phyloP scores from a whole-genome alignment of 1,140 invertebrate species.

The Drosophila parabipectinata region DNA sequence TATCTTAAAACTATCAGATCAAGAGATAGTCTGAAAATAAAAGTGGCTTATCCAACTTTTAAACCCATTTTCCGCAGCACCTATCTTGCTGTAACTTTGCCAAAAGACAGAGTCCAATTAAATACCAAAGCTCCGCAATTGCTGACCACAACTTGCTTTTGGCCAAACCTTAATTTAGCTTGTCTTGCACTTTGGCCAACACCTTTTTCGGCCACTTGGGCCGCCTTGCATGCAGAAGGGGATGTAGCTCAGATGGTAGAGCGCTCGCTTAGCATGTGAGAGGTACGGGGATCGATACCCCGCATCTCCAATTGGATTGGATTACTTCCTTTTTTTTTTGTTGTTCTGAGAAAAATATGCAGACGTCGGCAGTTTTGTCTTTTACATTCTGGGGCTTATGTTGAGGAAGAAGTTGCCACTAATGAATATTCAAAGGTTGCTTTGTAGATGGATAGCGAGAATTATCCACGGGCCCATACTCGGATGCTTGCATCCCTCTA shows the following conservation, averaged over 20 bases:
- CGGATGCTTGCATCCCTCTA: conserved; percentile 13
- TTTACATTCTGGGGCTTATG: conserved; percentile 47
- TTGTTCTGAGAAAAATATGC: conserved; percentile 49
- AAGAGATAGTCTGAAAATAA: background rate
- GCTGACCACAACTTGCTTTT: conserved; percentile 36
- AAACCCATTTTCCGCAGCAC: background rate
- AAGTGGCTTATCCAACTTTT: background rate
- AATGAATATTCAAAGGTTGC: conserved; percentile 80
- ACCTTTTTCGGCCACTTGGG: conserved; percentile 45
- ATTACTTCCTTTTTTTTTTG: conserved; percentile 51
- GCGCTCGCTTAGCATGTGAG: conserved; percentile 93
- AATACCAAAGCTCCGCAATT: conserved; percentile 8
- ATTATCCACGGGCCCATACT: conserved; percentile 35
- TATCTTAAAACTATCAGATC: background rate
- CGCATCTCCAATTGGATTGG: conserved; percentile 85
- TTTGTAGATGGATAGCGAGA: conserved; percentile 66
- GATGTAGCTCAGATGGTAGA: conserved; percentile 92
- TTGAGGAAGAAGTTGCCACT: conserved; percentile 53
- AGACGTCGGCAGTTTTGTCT: conserved; percentile 72
- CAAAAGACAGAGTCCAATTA: conserved; percentile 1
- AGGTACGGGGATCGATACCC: conserved; percentile 92
- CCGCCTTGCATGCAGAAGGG: conserved; percentile 36
- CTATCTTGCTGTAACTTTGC: background rate
- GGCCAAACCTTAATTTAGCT: conserved; percentile 47
- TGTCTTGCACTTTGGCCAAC: conserved; percentile 55